Conservation (phyloP, 2,888 invertebrate species). For the Drosophila robusta region DNA sequence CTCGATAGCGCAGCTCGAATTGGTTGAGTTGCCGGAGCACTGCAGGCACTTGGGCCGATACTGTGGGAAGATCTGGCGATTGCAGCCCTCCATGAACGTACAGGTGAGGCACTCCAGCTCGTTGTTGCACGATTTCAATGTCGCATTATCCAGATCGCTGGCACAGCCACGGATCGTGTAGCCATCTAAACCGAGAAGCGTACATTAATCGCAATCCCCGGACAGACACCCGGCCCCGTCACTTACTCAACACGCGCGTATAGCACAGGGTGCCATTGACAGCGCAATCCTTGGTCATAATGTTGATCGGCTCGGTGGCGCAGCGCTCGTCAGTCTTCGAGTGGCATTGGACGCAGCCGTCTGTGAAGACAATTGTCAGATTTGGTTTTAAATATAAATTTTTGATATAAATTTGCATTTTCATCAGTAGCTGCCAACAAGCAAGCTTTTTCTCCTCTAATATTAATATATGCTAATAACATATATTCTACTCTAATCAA, state of each 20-base stretch:
- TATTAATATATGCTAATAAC: no score
- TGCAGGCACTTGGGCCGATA: constrained; percentile 81
- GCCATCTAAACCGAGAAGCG: constrained; percentile 66
- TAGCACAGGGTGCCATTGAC: constrained; percentile 74
- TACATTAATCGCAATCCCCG: neutral
- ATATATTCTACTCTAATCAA: no score
- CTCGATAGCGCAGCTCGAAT: constrained; percentile 75
- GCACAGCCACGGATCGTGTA: constrained; percentile 82
- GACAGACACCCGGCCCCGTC: neutral
- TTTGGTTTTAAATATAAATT: no score
- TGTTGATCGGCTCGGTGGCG: constrained; percentile 77
- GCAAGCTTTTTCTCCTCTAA: no score
- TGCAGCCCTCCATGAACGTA: constrained; percentile 78
- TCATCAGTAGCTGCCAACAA: no score
- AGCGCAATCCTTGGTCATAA: constrained; percentile 75
- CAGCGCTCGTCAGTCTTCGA: constrained; percentile 77
- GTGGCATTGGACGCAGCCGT: constrained; percentile 82
- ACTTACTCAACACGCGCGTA: constrained; percentile 73
- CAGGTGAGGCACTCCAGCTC: constrained; percentile 81
- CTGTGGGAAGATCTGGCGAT: constrained; percentile 78
- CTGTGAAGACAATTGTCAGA: constrained; percentile 44
- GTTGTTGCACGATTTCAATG: constrained; percentile 71
- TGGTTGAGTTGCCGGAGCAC: constrained; percentile 75
- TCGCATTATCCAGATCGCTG: constrained; percentile 74
- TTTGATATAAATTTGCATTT: no score